These are phyloP conservation scores for Arizona elegans DNA, from an alignment of 2,113 vertebrate genomes.

Conservation along the genomic window DNA sequence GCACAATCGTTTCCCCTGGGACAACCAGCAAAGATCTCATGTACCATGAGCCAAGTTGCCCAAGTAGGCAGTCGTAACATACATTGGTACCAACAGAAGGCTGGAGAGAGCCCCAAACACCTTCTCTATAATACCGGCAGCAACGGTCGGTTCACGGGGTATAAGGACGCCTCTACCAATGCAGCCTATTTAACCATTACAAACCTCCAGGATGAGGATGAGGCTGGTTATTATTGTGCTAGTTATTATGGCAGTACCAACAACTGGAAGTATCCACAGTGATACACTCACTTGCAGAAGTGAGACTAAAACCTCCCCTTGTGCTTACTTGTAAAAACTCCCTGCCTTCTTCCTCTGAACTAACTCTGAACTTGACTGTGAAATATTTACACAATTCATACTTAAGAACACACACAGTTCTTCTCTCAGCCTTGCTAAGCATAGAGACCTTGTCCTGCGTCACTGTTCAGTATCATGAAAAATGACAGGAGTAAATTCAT, in stretches of 20 bases:
- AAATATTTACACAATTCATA: no score
- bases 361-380: background rate
- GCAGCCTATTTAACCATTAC: background rate
- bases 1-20: background rate
- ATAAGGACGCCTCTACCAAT: background rate
- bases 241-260: background rate
- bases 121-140: background rate
- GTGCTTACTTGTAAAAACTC: background rate
- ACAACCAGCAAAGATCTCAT: background rate
- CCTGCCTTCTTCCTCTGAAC: background rate
- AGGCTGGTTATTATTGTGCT: background rate
- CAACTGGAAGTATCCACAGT: background rate
- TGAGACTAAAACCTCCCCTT: background rate
- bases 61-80: fast-evolving
- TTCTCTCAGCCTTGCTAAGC: no score
- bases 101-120: background rate
- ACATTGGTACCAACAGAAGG: background rate
- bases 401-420: no score
- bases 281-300: background rate
- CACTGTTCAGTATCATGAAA: no score
- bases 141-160: background rate
- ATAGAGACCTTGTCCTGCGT: no score
- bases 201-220: background rate
- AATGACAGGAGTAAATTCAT: no score
- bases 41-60: background rate